Base-by-base conservation (phyloP, 2,888 invertebrate genomes). In the Mactromeris polynyma region DNA sequence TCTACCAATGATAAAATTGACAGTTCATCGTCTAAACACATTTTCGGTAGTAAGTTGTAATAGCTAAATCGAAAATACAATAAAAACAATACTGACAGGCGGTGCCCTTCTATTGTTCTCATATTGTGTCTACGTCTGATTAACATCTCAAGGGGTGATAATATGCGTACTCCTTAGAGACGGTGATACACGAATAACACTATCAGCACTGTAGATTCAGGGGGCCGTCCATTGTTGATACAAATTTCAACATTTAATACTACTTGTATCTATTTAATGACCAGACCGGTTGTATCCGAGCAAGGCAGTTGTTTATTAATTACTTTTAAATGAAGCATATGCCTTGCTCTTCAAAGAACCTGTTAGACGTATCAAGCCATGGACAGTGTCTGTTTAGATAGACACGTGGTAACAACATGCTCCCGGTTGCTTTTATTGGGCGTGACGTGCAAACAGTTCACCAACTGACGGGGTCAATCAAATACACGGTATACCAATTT, bases 241-340 rank as follows among this genome's bases (percentile, higher is more conserved):
- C 36, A 73, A 19, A 73, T 73, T 73, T 73, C 73, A 73, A 73
- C 73, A 73, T 73, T 1, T 6, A 73, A 73, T 73, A 33, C 73
- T 73, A 17, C 36, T 36, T 69, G 69, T 69, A 69, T 73, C 73
- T 19, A 36, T 73, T 73, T 73, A 73, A 73, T 73, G 36, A 36
- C 73, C 73, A 73, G 73, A 73, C 73, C 36, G 36, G 19, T 73
- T 11, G 73, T 73, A 73, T 73, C 73, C 33, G 73, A 36, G 33
- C 73, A 33, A 17, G 73, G 33, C 73, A 19, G 19, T 19, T 73
- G 73, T 73, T 73, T 73, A 73, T 33, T 73, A 73, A 73, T 73
- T 73, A 73, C 73, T 73, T 73, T 73, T 73, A 73, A 73, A 73
- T 33, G 73, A 73, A 73, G 73, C 73, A 73, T 73, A 73, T 73